phyloP scores from a whole-genome alignment of 1,140 invertebrate genomes.

The Scaptomyza montana region DNA sequence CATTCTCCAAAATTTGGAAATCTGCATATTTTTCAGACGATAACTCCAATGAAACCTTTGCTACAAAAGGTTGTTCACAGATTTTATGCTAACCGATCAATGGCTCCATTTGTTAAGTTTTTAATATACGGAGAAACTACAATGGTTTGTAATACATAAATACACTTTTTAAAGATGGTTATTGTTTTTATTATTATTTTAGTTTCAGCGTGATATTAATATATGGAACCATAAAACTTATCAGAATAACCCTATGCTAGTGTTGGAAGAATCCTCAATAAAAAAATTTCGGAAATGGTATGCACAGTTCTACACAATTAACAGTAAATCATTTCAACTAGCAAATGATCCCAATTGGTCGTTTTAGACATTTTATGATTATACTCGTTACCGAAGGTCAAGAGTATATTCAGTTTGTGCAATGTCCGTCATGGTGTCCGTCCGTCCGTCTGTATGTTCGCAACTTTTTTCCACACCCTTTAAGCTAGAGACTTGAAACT shows the following conservation, averaged over 20 bases:
- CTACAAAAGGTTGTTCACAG: constrained; percentile 91
- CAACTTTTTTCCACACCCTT: too few relatives aligned
- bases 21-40: constrained; percentile 89
- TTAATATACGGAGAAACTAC: constrained; percentile 89
- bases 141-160: constrained; percentile 86
- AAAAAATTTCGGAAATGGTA: constrained; percentile 92
- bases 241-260: constrained; percentile 88
- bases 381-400: too few relatives aligned
- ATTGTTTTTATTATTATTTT: constrained; percentile 4
- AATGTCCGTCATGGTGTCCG: too few relatives aligned
- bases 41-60: constrained; percentile 92
- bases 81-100: constrained; percentile 87
- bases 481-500: too few relatives aligned
- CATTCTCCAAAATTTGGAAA: constrained; percentile 86
- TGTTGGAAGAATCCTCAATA: constrained; percentile 90
- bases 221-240: constrained; percentile 96
- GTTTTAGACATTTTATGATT: neutral
- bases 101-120: constrained; percentile 88
- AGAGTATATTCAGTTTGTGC: too few relatives aligned
- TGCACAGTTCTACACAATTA: constrained; percentile 93
- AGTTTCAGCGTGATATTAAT: constrained; percentile 93
- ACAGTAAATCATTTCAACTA: constrained; percentile 86
- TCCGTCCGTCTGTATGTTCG: too few relatives aligned
- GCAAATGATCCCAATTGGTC: constrained; percentile 36
- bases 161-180: neutral